Percentiles rank a stretch among this genome's conserved stretches.
Evolutionary conservation across 2,113 vertebrate genomes (phyloP).

Genomic region (Alethe diademata): DNA sequence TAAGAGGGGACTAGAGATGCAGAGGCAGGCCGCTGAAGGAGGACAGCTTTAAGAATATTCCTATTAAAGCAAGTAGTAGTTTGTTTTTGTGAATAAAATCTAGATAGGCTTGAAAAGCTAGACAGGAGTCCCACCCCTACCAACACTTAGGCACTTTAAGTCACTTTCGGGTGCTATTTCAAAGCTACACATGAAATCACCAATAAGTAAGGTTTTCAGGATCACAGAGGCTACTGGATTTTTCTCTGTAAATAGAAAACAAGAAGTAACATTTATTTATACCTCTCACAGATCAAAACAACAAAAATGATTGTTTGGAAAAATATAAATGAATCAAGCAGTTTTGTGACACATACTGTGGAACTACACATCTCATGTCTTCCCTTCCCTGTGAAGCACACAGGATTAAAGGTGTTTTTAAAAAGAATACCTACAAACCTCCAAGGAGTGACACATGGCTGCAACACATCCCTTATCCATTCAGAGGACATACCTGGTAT

Average conservation of each 20-base stretch:
- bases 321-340: background rate
- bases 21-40: background rate
- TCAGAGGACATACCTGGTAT: conserved; percentile 1
- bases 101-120: background rate
- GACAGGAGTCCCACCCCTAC: background rate
- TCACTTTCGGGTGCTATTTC: background rate
- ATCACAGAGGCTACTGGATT: background rate
- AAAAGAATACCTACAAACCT: background rate
- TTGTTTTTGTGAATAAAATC: background rate
- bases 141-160: background rate
- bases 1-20: background rate
- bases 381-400: background rate
- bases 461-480: background rate
- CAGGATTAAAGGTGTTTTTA: background rate
- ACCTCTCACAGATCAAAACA: background rate
- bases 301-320: background rate
- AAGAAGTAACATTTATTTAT: background rate
- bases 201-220: background rate
- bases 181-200: background rate
- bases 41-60: background rate
- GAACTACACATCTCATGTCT: background rate
- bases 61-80: background rate
- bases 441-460: background rate
- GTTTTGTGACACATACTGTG: background rate
- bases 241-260: background rate